Percentiles rank a stretch among this genome's conserved stretches.
Evolutionary conservation across 2,113 vertebrate genomes (phyloP).

Genomic region (Carettochelys insculpta): DNA sequence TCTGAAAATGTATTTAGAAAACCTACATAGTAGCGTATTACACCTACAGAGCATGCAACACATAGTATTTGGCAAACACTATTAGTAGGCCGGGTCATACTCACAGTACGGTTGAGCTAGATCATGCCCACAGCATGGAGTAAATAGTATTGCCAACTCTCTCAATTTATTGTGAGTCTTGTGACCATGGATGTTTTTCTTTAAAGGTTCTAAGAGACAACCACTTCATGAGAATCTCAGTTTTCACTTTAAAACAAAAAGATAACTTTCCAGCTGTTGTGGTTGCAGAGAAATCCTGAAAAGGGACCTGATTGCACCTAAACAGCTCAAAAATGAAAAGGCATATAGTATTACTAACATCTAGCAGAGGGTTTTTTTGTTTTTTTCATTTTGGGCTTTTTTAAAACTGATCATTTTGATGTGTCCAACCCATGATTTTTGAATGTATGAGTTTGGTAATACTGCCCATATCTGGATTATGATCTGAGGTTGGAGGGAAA

Average conservation of each 20-base stretch:
- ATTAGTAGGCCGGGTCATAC: background rate
- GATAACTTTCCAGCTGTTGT: background rate
- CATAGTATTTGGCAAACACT: constrained; percentile 9
- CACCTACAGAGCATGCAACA: background rate
- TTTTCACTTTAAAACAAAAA: background rate
- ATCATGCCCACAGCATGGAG: background rate
- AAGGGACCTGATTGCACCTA: background rate
- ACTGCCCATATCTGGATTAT: background rate
- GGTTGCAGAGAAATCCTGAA: background rate
- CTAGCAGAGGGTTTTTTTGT: background rate
- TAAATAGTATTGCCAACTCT: background rate
- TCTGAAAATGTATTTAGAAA: constrained; percentile 18
- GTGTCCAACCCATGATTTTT: background rate
- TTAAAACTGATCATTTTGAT: background rate
- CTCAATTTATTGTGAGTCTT: background rate
- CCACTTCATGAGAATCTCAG: background rate
- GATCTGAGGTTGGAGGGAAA: background rate
- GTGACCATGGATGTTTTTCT: background rate
- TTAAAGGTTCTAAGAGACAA: background rate
- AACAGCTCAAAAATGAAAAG: background rate
- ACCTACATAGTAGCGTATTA: background rate
- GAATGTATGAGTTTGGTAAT: background rate
- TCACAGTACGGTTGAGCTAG: background rate
- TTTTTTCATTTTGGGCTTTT: too few relatives aligned
- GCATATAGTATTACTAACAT: background rate